Evolutionary conservation across 2,797 vertebrate genomes (phyloP).

Genomic region (Acanthurus tractus): DNA sequence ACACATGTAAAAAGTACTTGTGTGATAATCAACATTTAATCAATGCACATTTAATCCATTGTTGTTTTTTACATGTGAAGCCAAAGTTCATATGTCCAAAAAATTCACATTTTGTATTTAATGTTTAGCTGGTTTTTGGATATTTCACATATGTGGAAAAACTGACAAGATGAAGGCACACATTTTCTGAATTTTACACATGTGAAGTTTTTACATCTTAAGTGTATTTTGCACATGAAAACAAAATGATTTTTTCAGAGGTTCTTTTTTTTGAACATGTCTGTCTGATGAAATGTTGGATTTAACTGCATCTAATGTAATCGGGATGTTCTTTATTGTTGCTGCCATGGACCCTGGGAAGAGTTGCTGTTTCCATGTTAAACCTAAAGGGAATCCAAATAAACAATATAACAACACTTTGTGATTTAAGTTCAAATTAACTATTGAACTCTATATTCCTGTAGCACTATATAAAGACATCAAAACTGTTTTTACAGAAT

Average conservation of each 20-base stretch:
- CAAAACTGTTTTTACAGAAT: not conserved
- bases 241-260: not conserved
- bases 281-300: not conserved
- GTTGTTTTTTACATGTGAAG: not conserved
- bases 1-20: not conserved
- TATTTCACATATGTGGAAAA: not conserved
- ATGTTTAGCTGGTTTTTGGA: not conserved
- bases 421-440: conserved; percentile 7
- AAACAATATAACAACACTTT: not conserved
- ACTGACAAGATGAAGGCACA: not conserved
- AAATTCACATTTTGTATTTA: not conserved
- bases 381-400: too few species aligned
- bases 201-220: not conserved
- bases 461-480: not conserved
- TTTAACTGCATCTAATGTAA: not conserved
- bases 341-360: not conserved
- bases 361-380: too few species aligned
- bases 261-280: not conserved
- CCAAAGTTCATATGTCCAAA: not conserved
- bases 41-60: not conserved
- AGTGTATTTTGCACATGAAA: not conserved
- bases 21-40: not conserved
- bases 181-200: too few species aligned
- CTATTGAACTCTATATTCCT: not conserved
- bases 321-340: not conserved